Evolutionary conservation across 2,888 invertebrate genomes (phyloP).

Genomic region (Pristionchus exspectatus): DNA sequence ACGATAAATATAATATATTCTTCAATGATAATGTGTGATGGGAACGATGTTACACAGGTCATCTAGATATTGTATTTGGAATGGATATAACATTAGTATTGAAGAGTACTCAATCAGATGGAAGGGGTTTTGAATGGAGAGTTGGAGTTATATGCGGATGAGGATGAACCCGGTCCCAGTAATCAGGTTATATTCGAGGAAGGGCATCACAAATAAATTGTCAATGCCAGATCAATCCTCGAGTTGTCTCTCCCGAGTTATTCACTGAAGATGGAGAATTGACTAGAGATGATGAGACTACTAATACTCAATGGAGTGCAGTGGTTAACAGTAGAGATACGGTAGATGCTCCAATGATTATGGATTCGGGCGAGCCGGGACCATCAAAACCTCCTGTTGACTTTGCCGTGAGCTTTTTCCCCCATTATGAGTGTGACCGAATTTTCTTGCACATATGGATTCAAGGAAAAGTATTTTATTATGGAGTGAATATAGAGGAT

Average conservation of each 20-base stretch:
- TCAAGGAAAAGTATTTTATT: neutral
- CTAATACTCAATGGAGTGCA: neutral
- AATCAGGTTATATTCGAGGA: neutral
- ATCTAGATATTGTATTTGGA: neutral
- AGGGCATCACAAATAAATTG: neutral
- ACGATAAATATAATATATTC: neutral
- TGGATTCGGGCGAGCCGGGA: neutral
- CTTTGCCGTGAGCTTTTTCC: neutral
- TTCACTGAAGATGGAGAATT: conserved; percentile 8
- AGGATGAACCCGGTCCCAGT: conserved; percentile 27
- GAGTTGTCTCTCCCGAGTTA: conserved; percentile 26
- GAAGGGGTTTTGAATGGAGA: neutral
- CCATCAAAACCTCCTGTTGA: neutral
- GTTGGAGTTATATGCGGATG: neutral
- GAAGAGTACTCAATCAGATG: neutral
- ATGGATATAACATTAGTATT: neutral
- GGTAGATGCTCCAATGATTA: conserved; percentile 13
- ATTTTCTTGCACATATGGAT: neutral
- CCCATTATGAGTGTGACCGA: neutral
- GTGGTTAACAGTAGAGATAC: neutral
- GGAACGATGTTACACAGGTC: neutral
- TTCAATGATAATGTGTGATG: neutral
- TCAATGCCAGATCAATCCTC: neutral
- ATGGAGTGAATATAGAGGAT: neutral
- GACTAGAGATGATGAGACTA: conserved; percentile 14